Evolutionary conservation across 2,888 invertebrate genomes (phyloP).

Genomic region (Agrochola circellaris): DNA sequence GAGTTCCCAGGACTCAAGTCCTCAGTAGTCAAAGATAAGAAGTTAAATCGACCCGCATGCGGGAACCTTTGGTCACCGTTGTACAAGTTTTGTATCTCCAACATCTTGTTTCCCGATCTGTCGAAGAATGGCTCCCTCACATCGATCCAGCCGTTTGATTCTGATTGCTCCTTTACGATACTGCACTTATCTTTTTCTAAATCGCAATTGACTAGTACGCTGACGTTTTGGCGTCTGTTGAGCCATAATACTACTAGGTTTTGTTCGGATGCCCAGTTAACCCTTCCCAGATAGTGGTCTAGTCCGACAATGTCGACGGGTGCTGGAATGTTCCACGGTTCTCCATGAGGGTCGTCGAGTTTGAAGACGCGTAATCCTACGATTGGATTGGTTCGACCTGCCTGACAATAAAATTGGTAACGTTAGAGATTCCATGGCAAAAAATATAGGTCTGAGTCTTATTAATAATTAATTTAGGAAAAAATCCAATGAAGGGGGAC

Average conservation of each 20-base stretch:
- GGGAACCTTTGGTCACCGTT: conserved; percentile 84
- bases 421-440: conserved; percentile 23
- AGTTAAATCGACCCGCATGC: conserved; percentile 83
- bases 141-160: conserved; percentile 93
- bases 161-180: conserved; percentile 84
- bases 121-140: conserved; percentile 90
- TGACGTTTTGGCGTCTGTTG: conserved; percentile 95
- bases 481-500: too few species aligned
- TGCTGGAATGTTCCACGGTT: conserved; percentile 86
- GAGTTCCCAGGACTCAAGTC: conserved; percentile 91
- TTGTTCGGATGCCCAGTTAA: conserved; percentile 93
- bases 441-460: neutral
- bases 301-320: conserved; percentile 89
- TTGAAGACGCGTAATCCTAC: conserved; percentile 93
- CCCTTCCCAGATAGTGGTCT: conserved; percentile 93
- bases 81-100: conserved; percentile 83
- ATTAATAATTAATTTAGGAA: too few species aligned
- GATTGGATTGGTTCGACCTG: conserved; percentile 93
- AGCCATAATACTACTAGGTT: conserved; percentile 94
- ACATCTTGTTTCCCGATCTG: conserved; percentile 83
- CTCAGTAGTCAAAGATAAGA: conserved; percentile 75
- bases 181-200: conserved; percentile 82
- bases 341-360: conserved; percentile 74
- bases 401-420: conserved; percentile 83
- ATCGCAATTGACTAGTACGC: conserved; percentile 91